A percentile compares a stretch with the other conserved stretches of the same genome.
Conservation (phyloP, 1,140 invertebrate species). For the Tribolium castaneum region DNA sequence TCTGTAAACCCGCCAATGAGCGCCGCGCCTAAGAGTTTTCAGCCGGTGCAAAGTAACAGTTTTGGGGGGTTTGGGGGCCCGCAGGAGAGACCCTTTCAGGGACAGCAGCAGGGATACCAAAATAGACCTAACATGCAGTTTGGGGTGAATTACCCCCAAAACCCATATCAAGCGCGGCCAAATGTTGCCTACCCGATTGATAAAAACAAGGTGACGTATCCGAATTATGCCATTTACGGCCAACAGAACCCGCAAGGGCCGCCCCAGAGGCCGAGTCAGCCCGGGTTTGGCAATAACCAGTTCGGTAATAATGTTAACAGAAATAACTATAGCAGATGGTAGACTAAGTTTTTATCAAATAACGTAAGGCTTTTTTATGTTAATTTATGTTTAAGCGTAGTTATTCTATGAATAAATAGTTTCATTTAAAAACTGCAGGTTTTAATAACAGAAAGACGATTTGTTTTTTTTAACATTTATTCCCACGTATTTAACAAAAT, state of each 20-base stretch:
- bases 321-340: constrained; percentile 17
- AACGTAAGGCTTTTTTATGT: constrained; percentile 5
- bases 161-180: neutral
- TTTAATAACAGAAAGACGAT: no score
- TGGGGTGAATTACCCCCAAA: constrained; percentile 5
- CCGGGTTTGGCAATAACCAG: neutral
- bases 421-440: no score
- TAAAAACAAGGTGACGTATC: neutral
- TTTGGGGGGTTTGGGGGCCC: neutral
- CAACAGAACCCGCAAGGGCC: neutral
- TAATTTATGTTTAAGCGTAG: neutral
- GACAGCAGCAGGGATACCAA: neutral
- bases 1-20: neutral
- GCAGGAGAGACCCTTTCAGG: neutral
- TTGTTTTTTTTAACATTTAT: neutral
- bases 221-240: constrained; percentile 4
- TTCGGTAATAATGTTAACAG: constrained; percentile 13
- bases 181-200: constrained; percentile 10
- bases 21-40: neutral
- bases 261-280: neutral
- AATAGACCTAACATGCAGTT: neutral
- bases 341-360: neutral
- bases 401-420: no score
- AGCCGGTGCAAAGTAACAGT: neutral
- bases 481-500: constrained; percentile 42